A percentile compares a stretch with the other conserved stretches of the same genome.
phyloP scores from a whole-genome alignment of 53 echinoderm and acorn worm species.

The Zoroaster sp. region DNA sequence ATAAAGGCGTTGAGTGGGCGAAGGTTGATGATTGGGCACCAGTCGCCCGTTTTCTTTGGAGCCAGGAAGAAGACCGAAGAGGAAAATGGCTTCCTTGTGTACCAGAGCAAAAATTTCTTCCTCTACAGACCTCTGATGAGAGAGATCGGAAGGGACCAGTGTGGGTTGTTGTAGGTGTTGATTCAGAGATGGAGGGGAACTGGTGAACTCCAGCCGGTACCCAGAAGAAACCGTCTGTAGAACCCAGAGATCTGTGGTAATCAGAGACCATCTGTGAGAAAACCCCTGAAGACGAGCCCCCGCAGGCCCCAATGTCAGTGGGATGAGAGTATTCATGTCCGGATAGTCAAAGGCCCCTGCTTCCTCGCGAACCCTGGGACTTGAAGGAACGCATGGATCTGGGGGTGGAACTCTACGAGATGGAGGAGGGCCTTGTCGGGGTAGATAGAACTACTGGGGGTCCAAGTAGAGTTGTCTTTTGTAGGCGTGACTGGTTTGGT shows the following conservation, averaged over 20 bases:
- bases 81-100: neutral
- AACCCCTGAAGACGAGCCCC: too few relatives aligned
- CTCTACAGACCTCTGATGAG: neutral
- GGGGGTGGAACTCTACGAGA: too few relatives aligned
- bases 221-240: neutral
- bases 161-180: neutral
- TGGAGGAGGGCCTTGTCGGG: too few relatives aligned
- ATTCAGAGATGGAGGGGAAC: neutral
- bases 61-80: conserved; percentile 10
- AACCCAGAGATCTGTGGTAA: conserved; percentile 9
- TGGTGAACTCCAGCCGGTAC: conserved; percentile 13
- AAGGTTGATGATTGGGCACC: conserved; percentile 28
- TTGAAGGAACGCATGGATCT: too few relatives aligned
- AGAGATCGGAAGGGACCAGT: neutral
- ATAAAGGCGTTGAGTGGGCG: conserved; percentile 19
- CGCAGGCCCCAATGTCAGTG: too few relatives aligned
- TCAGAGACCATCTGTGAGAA: too few relatives aligned
- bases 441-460: too few relatives aligned
- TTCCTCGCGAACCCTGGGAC: too few relatives aligned
- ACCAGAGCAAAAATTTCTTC: neutral
- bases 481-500: too few relatives aligned
- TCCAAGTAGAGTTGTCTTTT: too few relatives aligned
- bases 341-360: too few relatives aligned
- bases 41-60: conserved; percentile 32
- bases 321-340: too few relatives aligned